phyloP scores from a whole-genome alignment of 2,113 vertebrate species.

The Thamnaconus septentrionalis region DNA sequence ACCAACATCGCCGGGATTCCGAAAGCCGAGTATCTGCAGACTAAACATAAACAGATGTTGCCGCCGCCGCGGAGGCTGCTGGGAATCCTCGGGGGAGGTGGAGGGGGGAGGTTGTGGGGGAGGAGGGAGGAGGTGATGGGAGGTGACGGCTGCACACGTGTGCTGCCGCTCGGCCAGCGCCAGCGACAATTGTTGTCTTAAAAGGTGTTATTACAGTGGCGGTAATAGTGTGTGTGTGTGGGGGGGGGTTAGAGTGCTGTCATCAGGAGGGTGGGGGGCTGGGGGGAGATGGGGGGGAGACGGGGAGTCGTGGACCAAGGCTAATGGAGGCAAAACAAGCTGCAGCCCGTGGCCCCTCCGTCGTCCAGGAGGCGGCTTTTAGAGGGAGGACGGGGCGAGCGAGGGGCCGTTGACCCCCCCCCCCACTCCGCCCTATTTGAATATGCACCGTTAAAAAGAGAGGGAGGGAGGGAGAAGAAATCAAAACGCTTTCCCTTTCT shows the following conservation, averaged over 20 bases:
- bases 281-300: too few species aligned
- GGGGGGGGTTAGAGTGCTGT: slow-evolving; percentile 61
- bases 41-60: slow-evolving; percentile 75
- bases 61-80: slow-evolving; percentile 53
- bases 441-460: slow-evolving; percentile 74
- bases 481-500: background rate
- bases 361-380: slow-evolving; percentile 70
- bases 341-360: slow-evolving; percentile 63
- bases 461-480: too few species aligned
- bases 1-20: slow-evolving; percentile 5
- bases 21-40: slow-evolving; percentile 64
- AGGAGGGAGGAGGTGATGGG: background rate
- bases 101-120: slow-evolving; percentile 17
- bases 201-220: slow-evolving; percentile 64
- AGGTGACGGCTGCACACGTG: slow-evolving; percentile 30
- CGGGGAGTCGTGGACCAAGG: slow-evolving; percentile 63
- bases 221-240: slow-evolving; percentile 61
- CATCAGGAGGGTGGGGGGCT: slow-evolving; percentile 64
- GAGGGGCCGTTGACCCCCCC: slow-evolving; percentile 63
- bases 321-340: slow-evolving; percentile 70
- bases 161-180: slow-evolving; percentile 5
- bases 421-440: slow-evolving; percentile 81
- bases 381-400: slow-evolving; percentile 59
- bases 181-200: slow-evolving; percentile 19
- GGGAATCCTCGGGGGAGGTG: slow-evolving; percentile 55